phyloP scores from a whole-genome alignment of 1,140 invertebrate genomes.

The Pygmarrhopalites habei region DNA sequence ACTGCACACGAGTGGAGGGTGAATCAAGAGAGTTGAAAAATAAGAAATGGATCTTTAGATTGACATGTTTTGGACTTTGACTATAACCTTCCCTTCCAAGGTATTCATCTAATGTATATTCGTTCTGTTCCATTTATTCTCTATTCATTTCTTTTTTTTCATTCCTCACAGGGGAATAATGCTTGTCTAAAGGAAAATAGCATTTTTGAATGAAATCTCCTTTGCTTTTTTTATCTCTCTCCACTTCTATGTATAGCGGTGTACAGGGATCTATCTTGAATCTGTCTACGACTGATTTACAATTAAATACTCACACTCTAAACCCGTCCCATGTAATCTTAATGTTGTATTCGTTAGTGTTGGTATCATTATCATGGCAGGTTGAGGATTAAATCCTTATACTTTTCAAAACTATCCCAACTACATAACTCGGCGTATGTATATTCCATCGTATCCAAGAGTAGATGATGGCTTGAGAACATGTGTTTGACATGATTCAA shows the following conservation, averaged over 20 bases:
- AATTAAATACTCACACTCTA: neutral
- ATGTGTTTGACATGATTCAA: too few species aligned
- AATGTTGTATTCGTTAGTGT: too few species aligned
- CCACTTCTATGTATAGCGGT: neutral
- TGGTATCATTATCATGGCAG: too few species aligned
- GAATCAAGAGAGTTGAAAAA: slow-evolving; percentile 4
- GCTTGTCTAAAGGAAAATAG: neutral
- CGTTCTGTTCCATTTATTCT: slow-evolving; percentile 17
- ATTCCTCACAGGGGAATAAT: slow-evolving; percentile 4
- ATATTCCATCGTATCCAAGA: too few species aligned
- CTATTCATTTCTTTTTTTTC: neutral
- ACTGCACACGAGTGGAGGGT: too few species aligned
- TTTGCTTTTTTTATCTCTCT: neutral
- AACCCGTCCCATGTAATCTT: too few species aligned
- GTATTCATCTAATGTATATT: slow-evolving; percentile 14
- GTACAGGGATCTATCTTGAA: neutral
- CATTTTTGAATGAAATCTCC: neutral
- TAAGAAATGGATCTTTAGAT: slow-evolving; percentile 27
- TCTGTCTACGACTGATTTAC: neutral
- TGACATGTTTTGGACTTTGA: slow-evolving; percentile 31
- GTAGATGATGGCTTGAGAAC: too few species aligned
- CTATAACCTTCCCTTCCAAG: slow-evolving; percentile 20
- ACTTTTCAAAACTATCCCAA: too few species aligned
- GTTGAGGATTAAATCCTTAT: too few species aligned
- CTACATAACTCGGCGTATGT: too few species aligned